Base-by-base conservation (phyloP, 1,140 invertebrate species). In the Hycleus cichorii region DNA sequence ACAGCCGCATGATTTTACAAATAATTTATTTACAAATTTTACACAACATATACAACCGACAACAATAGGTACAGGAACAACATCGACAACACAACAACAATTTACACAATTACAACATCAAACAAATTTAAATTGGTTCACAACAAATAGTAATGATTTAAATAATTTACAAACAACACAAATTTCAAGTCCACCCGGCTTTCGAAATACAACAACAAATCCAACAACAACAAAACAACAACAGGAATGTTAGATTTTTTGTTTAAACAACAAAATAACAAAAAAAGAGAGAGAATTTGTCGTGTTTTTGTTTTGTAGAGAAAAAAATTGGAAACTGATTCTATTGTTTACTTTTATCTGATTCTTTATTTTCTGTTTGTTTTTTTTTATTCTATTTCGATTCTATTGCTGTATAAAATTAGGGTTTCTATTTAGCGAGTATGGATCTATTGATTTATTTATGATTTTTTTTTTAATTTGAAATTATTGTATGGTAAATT, bases 151-250 rank as follows among this genome's bases (percentile, higher is more conserved):
- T 51, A 72, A 58, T 67, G 69, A 71, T 68, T 66, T 67, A 47
- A 57, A 64, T 26, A 66, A 56, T 49, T 71, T 72, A 42, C 52
- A 70, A 54, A 67, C 66, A 57, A 57, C 67, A 57, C 70, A 72
- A 58, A 73, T 74, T 54, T 69, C 72, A 24, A 72, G 68, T 47
- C 72, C 72, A 54, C 72, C 72, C 1, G 72, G 72, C 24, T 74
- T 74, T 58, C 66, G 72, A 62, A 66, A 64, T 49, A 61, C 62
- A 18, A 18, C 18, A 18, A 18, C 18, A 39, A 62, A 50, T 48
- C 69, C 70, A 62, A 64, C 66, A 12, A 64, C 69, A 39, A 74
- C 18, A 18, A 18, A 18, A 18, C 18, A 72, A 59, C 71, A 72
- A 56, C 72, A 74, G 48, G 72, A 74, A 59, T 74, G 72, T 63